phyloP scores from a whole-genome alignment of 2,888 invertebrate genomes.

The Hirtodrosophila histrioides region DNA sequence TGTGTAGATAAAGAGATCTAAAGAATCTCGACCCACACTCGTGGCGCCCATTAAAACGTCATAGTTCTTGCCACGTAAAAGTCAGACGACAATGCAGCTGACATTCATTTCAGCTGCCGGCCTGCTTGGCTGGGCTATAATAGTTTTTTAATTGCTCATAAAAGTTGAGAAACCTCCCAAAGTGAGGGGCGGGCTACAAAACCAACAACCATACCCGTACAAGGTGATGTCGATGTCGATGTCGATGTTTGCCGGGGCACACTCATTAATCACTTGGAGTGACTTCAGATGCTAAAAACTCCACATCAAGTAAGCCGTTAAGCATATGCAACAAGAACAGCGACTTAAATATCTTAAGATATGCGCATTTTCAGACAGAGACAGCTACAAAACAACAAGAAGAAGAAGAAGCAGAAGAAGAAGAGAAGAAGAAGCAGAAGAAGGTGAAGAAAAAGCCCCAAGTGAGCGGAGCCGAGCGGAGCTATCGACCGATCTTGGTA shows the following conservation, averaged over 20 bases:
- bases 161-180: constrained; percentile 45
- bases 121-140: constrained; percentile 36
- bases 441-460: background rate
- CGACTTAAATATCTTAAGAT: constrained; percentile 38
- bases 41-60: constrained; percentile 65
- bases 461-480: background rate
- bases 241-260: constrained; percentile 19
- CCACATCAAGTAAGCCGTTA: constrained; percentile 64
- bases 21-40: constrained; percentile 28
- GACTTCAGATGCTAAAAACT: constrained; percentile 33
- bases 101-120: constrained; percentile 15
- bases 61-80: constrained; percentile 33
- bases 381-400: constrained; percentile 6
- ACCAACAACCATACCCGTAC: constrained; percentile 16
- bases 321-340: constrained; percentile 62
- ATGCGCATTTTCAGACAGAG: constrained; percentile 57
- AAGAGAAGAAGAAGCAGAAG: too few relatives aligned
- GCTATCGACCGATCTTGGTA: constrained; percentile 52
- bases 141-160: constrained; percentile 74
- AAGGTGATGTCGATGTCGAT: constrained; percentile 20
- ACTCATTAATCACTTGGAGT: constrained; percentile 60
- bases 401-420: background rate
- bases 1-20: background rate
- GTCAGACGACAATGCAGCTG: constrained; percentile 44
- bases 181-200: constrained; percentile 14